Evolutionary conservation across 92 coral and sea anemone species (phyloP).

Genomic region (Diadumene lineata): DNA sequence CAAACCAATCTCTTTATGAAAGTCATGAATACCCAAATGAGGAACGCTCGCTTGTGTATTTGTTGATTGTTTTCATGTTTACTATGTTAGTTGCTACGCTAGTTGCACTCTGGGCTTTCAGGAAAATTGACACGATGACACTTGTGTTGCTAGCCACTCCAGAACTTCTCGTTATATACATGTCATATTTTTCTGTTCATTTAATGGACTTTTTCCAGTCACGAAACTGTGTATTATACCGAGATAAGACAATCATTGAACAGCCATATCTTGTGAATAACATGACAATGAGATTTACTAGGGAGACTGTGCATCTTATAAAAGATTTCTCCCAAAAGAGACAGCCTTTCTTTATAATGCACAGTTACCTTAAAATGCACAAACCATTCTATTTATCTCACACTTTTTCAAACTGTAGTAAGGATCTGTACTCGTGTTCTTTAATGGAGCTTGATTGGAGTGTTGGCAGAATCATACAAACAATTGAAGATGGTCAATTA

Average conservation of each 20-base stretch:
- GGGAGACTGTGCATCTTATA: constrained; percentile 71
- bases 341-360: constrained; percentile 72
- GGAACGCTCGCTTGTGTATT: constrained; percentile 9
- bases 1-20: not conserved
- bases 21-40: constrained; percentile 8
- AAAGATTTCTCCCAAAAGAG: constrained; percentile 31
- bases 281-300: constrained; percentile 82
- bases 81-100: constrained; percentile 8
- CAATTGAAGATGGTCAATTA: constrained; percentile 35
- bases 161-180: constrained; percentile 6
- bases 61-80: constrained; percentile 1
- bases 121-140: constrained; percentile 26
- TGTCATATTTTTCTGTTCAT: constrained; percentile 24
- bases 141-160: constrained; percentile 30
- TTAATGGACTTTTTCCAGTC: constrained; percentile 52
- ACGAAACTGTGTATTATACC: constrained; percentile 82
- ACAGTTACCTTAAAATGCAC: constrained; percentile 71
- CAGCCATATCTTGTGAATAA: constrained; percentile 78
- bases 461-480: constrained; percentile 68
- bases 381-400: constrained; percentile 67
- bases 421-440: constrained; percentile 49
- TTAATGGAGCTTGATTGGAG: constrained; percentile 90
- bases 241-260: constrained; percentile 62
- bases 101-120: constrained; percentile 24
- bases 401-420: constrained; percentile 45